Conservation (phyloP, 2,888 invertebrate species). For the Malthinus seriepunctatus region DNA sequence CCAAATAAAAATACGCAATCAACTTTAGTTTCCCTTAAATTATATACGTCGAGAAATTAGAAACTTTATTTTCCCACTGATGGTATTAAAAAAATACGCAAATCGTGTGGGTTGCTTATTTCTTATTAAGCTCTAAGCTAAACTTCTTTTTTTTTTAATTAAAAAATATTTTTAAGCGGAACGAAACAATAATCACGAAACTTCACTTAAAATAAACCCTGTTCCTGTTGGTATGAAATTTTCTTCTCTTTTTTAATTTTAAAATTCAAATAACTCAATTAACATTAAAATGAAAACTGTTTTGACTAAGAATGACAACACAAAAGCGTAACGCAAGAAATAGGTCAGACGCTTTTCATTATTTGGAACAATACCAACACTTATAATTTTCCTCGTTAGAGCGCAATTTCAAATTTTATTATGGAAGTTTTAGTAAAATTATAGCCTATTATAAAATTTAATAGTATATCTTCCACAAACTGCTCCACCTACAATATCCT, state of each 20-base stretch:
- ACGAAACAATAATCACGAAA: background rate
- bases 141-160: background rate
- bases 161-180: slow-evolving; percentile 1
- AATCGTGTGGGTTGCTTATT: too few relatives aligned
- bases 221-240: background rate
- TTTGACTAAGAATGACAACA: slow-evolving; percentile 1
- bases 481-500: slow-evolving; percentile 13
- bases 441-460: slow-evolving; percentile 17
- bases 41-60: too few relatives aligned
- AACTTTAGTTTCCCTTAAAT: too few relatives aligned
- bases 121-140: too few relatives aligned
- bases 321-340: slow-evolving; percentile 3
- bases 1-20: too few relatives aligned
- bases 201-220: background rate
- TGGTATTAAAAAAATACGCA: too few relatives aligned
- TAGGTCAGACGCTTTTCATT: slow-evolving; percentile 5
- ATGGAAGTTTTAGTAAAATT: slow-evolving; percentile 11
- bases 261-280: slow-evolving; percentile 15
- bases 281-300: slow-evolving; percentile 17
- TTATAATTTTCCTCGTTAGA: background rate
- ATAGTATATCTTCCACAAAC: slow-evolving; percentile 8
- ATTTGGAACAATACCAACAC: slow-evolving; percentile 7
- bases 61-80: too few relatives aligned
- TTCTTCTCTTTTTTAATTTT: background rate
- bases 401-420: slow-evolving; percentile 9